Conservation (phyloP, 2,797 vertebrate species). For the Catamblyrhynchus diadema region DNA sequence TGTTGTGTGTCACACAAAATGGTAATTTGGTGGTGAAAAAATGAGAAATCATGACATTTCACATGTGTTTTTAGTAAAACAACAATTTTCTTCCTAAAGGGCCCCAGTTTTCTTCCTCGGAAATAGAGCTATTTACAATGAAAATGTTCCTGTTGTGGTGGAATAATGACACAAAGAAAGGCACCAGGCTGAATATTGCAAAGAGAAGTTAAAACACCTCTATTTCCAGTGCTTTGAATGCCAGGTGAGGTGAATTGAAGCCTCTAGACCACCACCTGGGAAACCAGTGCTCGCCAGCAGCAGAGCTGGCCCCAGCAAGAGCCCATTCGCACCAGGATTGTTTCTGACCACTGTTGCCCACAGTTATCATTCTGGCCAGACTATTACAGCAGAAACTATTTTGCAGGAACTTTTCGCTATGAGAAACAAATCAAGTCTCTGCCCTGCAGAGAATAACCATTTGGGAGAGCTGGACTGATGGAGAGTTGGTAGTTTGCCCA, state of each 20-base stretch:
- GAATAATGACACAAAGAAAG: conserved; percentile 45
- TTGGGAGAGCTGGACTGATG: conserved; percentile 15
- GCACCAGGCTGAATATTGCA: background rate
- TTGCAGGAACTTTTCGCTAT: background rate
- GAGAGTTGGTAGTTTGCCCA: conserved; percentile 54
- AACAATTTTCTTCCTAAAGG: conserved; percentile 61
- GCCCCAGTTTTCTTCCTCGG: conserved; percentile 33
- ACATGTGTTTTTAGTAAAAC: conserved; percentile 67
- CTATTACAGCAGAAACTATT: background rate
- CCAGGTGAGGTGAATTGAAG: background rate
- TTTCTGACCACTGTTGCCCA: background rate
- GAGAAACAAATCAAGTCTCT: conserved; percentile 39
- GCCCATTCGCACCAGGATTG: background rate
- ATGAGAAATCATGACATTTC: conserved; percentile 64
- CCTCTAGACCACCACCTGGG: background rate
- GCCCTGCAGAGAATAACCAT: conserved; percentile 3
- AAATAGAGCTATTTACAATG: conserved; percentile 61
- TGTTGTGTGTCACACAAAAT: conserved; percentile 63
- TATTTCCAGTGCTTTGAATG: background rate
- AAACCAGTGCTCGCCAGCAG: rapidly evolving
- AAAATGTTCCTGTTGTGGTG: conserved; percentile 61
- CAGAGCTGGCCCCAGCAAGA: background rate
- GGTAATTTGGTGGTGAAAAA: conserved; percentile 62
- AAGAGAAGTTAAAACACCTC: background rate
- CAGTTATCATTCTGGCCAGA: background rate